Percentiles rank a stretch among this genome's conserved stretches.
phyloP scores from a whole-genome alignment of 2,113 vertebrate genomes.

The Tapirus terrestris region DNA sequence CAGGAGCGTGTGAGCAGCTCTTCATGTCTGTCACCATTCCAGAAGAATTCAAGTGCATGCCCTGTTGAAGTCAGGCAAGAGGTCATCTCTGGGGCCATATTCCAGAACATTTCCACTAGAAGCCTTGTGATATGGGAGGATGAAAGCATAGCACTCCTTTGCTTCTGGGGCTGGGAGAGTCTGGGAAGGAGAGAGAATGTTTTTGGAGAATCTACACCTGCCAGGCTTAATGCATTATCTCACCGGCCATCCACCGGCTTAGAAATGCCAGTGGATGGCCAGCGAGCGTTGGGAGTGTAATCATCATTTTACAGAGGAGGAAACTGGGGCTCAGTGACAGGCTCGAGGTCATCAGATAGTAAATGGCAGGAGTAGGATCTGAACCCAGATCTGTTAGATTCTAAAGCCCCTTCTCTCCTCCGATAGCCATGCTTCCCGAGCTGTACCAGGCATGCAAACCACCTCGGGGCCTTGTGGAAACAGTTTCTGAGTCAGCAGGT shows the following conservation, averaged over 20 bases:
- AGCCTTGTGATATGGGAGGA: background rate
- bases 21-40: background rate
- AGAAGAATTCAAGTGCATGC: background rate
- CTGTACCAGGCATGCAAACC: background rate
- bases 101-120: background rate
- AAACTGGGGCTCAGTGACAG: background rate
- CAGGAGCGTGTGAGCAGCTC: rapidly evolving
- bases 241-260: rapidly evolving
- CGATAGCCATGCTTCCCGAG: background rate
- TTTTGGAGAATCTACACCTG: background rate
- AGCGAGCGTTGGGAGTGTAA: rapidly evolving
- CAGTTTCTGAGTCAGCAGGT: background rate
- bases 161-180: background rate
- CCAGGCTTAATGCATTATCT: background rate
- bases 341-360: background rate
- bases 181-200: background rate
- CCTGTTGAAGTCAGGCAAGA: background rate
- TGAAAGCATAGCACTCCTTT: rapidly evolving
- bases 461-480: background rate
- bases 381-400: background rate
- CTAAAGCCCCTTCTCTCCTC: too few relatives aligned
- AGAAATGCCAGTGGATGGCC: rapidly evolving
- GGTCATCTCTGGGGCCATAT: too few relatives aligned
- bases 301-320: background rate
- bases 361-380: background rate